Evolutionary conservation across 1,140 invertebrate genomes (phyloP).

Genomic region (Maniola jurtina): DNA sequence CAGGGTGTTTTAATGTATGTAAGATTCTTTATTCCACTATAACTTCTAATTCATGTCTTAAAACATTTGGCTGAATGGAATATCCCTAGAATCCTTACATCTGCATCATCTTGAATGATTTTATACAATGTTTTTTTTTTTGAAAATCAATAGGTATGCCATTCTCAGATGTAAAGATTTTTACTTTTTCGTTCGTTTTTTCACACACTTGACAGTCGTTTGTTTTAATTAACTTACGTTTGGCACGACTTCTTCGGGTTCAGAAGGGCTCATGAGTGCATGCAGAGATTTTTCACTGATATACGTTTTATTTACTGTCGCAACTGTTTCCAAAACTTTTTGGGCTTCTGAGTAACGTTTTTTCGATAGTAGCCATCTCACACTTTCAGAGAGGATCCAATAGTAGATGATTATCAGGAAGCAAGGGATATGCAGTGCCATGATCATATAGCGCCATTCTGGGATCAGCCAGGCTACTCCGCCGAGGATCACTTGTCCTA

Average conservation of each 20-base stretch:
- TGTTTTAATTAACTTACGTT: constrained; percentile 17
- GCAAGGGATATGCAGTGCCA: constrained; percentile 83
- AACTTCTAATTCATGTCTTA: too few species aligned
- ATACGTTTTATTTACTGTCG: constrained; percentile 82
- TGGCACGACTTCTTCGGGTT: constrained; percentile 1
- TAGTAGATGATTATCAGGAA: constrained; percentile 82
- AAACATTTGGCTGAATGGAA: too few species aligned
- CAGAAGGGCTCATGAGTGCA: constrained; percentile 49
- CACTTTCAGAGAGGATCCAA: constrained; percentile 82
- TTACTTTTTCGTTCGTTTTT: too few species aligned
- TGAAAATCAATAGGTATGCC: too few species aligned
- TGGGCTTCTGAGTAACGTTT: constrained; percentile 83
- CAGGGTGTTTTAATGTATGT: too few species aligned
- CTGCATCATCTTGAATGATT: too few species aligned
- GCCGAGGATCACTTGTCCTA: constrained; percentile 85
- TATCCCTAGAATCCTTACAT: too few species aligned
- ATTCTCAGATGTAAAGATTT: too few species aligned
- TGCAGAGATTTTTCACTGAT: constrained; percentile 80
- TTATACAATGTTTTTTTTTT: too few species aligned
- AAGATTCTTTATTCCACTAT: too few species aligned
- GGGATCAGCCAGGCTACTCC: constrained; percentile 83
- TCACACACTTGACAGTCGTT: too few species aligned
- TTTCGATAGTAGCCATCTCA: constrained; percentile 87
- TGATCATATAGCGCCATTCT: constrained; percentile 86
- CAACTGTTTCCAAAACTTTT: constrained; percentile 80